Base-by-base conservation (phyloP, 1,140 invertebrate genomes). In the Oscheius sp. region DNA sequence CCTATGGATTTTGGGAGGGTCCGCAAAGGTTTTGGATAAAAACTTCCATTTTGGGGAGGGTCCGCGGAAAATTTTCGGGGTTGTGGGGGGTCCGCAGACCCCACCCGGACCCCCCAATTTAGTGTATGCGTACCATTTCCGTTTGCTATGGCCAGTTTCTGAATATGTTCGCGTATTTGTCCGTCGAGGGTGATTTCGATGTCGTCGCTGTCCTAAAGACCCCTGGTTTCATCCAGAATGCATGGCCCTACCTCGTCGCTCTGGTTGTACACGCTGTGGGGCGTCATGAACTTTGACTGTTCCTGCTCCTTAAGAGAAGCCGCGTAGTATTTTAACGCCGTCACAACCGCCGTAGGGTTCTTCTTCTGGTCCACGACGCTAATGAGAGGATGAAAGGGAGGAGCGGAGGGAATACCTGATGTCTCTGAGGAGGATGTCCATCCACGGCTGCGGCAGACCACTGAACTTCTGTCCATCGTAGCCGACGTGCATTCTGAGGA, bases 391-490 rank as follows among this genome's bases (percentile, higher is more conserved):
- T 26, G 13, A 28, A 72, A 62, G 28, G 34, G 49, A 55, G 49
- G 10, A 32, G 34, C 23, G 3, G 28, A 3, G 4, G 10, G 15
- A 62, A n/a, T 67, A 82, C 80, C 73, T 80, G 7, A 81, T 78
- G 32, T 82, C 78, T 20, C 75, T 38, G 3, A 74, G 67, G 20
- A 81, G 68, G 36, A 84, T 75, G n/a, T 84, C 80, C 73, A 80
- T 73, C 81, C 81, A 83, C 18, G 78, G 68, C 55, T 82, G 73
- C 1, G 81, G 81, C 26, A 83, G 64, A 20, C 81, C 81, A 45
- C 73, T 74, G 55, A 85, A 83, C 46, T 79, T 80, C 74, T 83
- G 76, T 20, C 81, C 81, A 73, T 83, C 81, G 52, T 81, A 85
- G 1, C 80, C 80, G 23, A 81, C 81, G 62, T 83, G 81, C 15